Evolutionary conservation across 35 echinoderm and acorn worm species (phyloP).

Genomic region (Acanthaster planci): DNA sequence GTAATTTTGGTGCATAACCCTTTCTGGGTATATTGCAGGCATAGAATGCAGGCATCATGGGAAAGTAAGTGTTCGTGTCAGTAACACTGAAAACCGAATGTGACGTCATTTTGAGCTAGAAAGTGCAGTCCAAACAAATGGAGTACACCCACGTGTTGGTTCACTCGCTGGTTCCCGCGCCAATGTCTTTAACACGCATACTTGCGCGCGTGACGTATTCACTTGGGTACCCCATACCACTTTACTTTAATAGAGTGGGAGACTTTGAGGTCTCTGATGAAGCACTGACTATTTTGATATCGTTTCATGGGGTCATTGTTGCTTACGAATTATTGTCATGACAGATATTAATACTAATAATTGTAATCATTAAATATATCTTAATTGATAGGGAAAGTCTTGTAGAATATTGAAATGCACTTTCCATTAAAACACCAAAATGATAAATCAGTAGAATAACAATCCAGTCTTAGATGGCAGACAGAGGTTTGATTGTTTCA

Average conservation of each 20-base stretch:
- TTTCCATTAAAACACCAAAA: too few species aligned
- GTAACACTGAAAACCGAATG: too few species aligned
- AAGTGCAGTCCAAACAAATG: too few species aligned
- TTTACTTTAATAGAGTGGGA: not conserved
- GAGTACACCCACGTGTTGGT: too few species aligned
- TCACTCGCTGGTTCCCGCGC: too few species aligned
- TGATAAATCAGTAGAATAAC: too few species aligned
- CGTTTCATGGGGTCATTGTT: not conserved
- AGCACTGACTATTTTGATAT: not conserved
- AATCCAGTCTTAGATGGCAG: too few species aligned
- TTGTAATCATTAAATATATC: not conserved
- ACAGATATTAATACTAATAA: not conserved
- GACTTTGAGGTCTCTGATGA: not conserved
- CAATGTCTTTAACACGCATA: not conserved
- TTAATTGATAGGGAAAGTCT: not conserved
- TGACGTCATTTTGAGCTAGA: too few species aligned
- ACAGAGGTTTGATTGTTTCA: too few species aligned
- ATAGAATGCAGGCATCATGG: not conserved
- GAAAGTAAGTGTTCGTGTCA: too few species aligned
- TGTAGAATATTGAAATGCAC: not conserved
- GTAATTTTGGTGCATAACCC: not conserved
- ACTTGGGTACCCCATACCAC: not conserved
- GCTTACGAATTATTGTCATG: not conserved
- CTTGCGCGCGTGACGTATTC: too few species aligned
- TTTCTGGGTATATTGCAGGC: not conserved